Percentiles rank a stretch among this genome's conserved stretches.
Evolutionary conservation across 2,888 invertebrate species (phyloP).

Genomic region (Drosophila incognita): DNA sequence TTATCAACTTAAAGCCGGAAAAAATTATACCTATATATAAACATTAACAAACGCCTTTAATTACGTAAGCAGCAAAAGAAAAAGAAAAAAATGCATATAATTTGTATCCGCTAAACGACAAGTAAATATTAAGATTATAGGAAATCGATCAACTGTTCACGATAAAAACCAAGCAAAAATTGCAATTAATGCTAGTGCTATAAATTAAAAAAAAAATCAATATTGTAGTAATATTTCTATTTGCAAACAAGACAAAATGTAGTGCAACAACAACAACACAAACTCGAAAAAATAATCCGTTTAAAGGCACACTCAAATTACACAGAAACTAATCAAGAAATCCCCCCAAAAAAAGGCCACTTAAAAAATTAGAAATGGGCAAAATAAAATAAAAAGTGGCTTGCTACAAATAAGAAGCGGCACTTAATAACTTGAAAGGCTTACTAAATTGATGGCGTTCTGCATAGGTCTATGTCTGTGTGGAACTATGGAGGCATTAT

Average conservation of each 20-base stretch:
- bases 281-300: slow-evolving; percentile 4
- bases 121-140: slow-evolving; percentile 16
- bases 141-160: slow-evolving; percentile 28
- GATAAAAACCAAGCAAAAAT: slow-evolving; percentile 14
- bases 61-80: slow-evolving; percentile 13
- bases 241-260: slow-evolving; percentile 18
- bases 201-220: slow-evolving; percentile 7
- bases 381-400: slow-evolving; percentile 35
- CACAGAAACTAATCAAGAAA: slow-evolving; percentile 6
- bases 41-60: slow-evolving; percentile 3
- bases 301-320: slow-evolving; percentile 24
- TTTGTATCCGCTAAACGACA: slow-evolving; percentile 15
- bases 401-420: slow-evolving; percentile 11
- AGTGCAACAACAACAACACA: slow-evolving; percentile 22
- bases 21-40: neutral
- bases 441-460: slow-evolving; percentile 12
- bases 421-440: slow-evolving; percentile 9
- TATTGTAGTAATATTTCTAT: slow-evolving; percentile 41
- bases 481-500: neutral
- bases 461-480: neutral
- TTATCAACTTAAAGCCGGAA: slow-evolving; percentile 30
- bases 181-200: slow-evolving; percentile 17
- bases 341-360: slow-evolving; percentile 50
- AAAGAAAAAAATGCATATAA: neutral
- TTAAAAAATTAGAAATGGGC: slow-evolving; percentile 17